These are phyloP conservation scores for Brachymystax lenok DNA, from an alignment of 2,797 vertebrate genomes.

Conservation along the genomic window DNA sequence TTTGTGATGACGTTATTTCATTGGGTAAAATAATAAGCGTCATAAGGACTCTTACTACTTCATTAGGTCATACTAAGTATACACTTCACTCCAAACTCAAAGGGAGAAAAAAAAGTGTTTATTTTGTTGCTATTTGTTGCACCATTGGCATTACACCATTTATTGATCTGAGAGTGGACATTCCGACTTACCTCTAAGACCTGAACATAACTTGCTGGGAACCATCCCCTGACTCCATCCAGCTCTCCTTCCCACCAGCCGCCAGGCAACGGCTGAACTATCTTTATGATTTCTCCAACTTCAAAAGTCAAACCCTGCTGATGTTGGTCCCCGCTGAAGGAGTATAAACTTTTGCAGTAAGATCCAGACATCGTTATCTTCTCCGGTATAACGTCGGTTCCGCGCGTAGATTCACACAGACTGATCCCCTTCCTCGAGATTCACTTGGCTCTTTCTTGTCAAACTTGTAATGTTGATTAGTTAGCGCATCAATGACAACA, in stretches of 20 bases:
- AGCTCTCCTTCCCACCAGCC: slow-evolving; percentile 99
- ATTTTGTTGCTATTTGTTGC: not conserved
- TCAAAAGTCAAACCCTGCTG: slow-evolving; percentile 89
- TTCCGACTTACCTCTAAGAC: slow-evolving; percentile 85
- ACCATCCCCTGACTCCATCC: slow-evolving; percentile 90
- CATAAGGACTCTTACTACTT: not conserved
- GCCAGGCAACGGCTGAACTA: slow-evolving; percentile 87
- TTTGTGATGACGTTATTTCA: not conserved
- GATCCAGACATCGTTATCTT: slow-evolving; percentile 76
- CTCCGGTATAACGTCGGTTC: not conserved
- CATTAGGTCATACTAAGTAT: not conserved
- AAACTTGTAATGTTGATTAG: slow-evolving; percentile 9
- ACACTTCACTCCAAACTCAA: not conserved
- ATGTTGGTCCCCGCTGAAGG: slow-evolving; percentile 90
- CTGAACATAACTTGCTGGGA: slow-evolving; percentile 95
- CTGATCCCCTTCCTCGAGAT: slow-evolving; percentile 1
- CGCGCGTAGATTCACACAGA: not conserved
- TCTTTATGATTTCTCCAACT: slow-evolving; percentile 85
- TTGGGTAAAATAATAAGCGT: not conserved
- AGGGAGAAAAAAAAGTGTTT: not conserved
- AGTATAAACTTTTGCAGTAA: slow-evolving; percentile 88
- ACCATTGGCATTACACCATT: not conserved
- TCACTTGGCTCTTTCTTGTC: not conserved
- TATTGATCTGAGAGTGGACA: not conserved
- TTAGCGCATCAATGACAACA: not conserved